Evolutionary conservation across 1,140 invertebrate species (phyloP).

Genomic region (Procambarus virginalis): DNA sequence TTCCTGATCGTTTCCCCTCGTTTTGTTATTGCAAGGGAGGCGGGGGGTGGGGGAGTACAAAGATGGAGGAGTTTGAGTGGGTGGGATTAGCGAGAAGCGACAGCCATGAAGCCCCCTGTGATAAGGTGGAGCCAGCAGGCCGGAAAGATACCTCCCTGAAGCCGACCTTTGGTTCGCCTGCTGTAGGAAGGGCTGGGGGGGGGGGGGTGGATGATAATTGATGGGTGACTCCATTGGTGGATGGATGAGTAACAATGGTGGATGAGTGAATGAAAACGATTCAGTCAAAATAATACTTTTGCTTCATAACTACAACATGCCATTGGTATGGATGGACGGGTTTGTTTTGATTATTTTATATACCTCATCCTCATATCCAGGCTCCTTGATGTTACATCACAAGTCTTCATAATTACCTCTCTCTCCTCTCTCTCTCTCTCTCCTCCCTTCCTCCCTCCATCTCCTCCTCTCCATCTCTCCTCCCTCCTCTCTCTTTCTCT

Average conservation of each 20-base stretch:
- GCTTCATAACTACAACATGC: too few species aligned
- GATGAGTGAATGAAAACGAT: too few species aligned
- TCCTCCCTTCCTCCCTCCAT: too few species aligned
- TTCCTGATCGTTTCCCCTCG: slow-evolving; percentile 24
- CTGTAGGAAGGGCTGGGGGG: slow-evolving; percentile 27
- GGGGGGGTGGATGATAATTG: not conserved
- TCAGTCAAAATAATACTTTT: too few species aligned
- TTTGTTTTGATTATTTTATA: too few species aligned
- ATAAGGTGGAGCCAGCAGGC: slow-evolving; percentile 45
- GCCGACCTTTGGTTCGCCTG: slow-evolving; percentile 27
- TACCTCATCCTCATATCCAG: too few species aligned
- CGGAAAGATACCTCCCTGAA: slow-evolving; percentile 58
- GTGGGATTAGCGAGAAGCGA: slow-evolving; percentile 59
- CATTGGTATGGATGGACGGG: too few species aligned
- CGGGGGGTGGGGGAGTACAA: slow-evolving; percentile 7
- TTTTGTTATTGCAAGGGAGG: slow-evolving; percentile 14
- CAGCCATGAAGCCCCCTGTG: slow-evolving; percentile 30
- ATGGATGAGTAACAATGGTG: not conserved
- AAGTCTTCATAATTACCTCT: too few species aligned
- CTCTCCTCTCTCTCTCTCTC: too few species aligned
- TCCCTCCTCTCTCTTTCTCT: too few species aligned
- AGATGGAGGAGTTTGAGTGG: slow-evolving; percentile 53
- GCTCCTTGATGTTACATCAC: too few species aligned
- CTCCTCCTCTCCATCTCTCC: too few species aligned
- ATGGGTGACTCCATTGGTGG: not conserved